Base-by-base conservation (phyloP, 1,140 invertebrate genomes). In the Bombus affinis region DNA sequence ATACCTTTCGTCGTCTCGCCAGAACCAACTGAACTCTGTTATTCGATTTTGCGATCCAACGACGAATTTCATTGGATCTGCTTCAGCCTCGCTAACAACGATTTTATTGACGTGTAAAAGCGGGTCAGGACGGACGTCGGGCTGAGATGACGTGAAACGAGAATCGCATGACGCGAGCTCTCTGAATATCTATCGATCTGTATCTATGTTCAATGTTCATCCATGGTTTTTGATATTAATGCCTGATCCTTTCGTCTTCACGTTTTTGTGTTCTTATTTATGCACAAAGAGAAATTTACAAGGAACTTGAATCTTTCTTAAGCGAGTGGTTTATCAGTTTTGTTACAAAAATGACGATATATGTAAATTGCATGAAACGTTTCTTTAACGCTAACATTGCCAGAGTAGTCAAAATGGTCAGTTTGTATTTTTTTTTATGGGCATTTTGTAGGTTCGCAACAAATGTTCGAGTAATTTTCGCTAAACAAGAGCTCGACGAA, bases 311-410 rank as follows among this genome's bases (percentile, higher is more conserved):
- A 59, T 8, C 3, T 59, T 59, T 10, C 2, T 59, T 28, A 3
- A 59, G 0, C 25, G 8, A 3, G 3, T 0, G 57, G 28, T 59
- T 28, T 59, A 0, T 3, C 0, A 59, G 57, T 3, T 59, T 59
- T 12, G 10, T 10, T 59, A 12, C 10, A 28, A 59, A 9, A 10
- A 28, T 59, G 1, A 59, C 28, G 25, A 3, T 59, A 12, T 12
- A 28, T 4, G 0, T 4, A 28, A 22, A 53, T 28, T n/a, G 9
- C 3, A 28, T 9, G 25, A 0, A 28, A 59, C 28, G 25, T 59
- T 59, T 12, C 0, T 0, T 28, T 12, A 12, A 28, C 10, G 10
- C 0, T 28, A 12, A 28, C 3, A 12, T 28, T 4, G 28, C 3
- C 57, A 59, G 28, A 59, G 1, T 12, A 12, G 25, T 12, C 1